phyloP scores from a whole-genome alignment of 1,140 invertebrate species.

The Cydia amplana region DNA sequence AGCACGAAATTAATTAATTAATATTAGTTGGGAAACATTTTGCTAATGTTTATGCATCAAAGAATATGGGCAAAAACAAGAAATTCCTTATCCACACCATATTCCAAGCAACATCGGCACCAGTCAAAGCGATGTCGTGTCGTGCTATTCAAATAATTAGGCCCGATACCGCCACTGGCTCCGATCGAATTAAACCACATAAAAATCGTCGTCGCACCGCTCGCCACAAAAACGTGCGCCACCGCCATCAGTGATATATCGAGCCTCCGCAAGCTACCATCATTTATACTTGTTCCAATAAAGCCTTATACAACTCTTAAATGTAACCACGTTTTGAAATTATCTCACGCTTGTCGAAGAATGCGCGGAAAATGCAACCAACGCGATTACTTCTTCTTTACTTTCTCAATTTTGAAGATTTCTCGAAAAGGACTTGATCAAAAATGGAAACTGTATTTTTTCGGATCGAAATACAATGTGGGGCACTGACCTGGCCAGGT shows the following conservation, averaged over 20 bases:
- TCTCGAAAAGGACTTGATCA: slow-evolving; percentile 40
- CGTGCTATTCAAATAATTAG: slow-evolving; percentile 75
- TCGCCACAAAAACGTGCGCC: slow-evolving; percentile 56
- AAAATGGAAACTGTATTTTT: slow-evolving; percentile 52
- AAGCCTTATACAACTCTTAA: slow-evolving; percentile 56
- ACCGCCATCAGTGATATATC: slow-evolving; percentile 58
- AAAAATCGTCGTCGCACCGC: slow-evolving; percentile 58
- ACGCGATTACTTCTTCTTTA: slow-evolving; percentile 44
- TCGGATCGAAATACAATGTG: slow-evolving; percentile 36
- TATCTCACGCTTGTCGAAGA: slow-evolving; percentile 36
- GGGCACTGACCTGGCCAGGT: slow-evolving; percentile 68
- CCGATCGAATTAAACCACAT: slow-evolving; percentile 74
- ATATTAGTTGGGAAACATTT: neutral
- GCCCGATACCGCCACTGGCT: slow-evolving; percentile 59
- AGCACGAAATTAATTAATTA: neutral
- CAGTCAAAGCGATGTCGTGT: slow-evolving; percentile 64
- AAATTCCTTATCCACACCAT: slow-evolving; percentile 39
- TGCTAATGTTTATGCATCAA: neutral
- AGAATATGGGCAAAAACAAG: neutral
- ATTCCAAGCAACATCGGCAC: slow-evolving; percentile 60
- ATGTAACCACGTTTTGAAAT: slow-evolving; percentile 39
- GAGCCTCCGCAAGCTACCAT: slow-evolving; percentile 41
- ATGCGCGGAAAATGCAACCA: slow-evolving; percentile 40
- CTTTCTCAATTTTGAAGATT: slow-evolving; percentile 44
- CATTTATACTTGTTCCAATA: slow-evolving; percentile 52